Evolutionary conservation across 2,797 vertebrate species (phyloP).

Genomic region (Muraenolepis orangiensis): DNA sequence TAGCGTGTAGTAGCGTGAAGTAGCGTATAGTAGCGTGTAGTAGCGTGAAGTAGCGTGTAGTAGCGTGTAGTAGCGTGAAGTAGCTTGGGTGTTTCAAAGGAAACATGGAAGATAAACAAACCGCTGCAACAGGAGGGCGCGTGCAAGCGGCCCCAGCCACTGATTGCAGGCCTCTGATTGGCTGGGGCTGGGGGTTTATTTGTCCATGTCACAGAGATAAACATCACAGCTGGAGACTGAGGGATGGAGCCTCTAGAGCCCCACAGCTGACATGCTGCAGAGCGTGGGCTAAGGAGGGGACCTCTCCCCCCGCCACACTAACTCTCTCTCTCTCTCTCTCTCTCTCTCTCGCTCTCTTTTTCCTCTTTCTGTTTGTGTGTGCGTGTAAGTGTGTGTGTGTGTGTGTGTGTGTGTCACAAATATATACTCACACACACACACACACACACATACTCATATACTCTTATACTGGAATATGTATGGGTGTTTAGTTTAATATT

Average conservation of each 20-base stretch:
- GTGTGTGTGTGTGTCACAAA: too few relatives aligned
- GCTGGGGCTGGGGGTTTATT: slow-evolving; percentile 74
- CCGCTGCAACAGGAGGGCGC: slow-evolving; percentile 68
- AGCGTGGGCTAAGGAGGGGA: slow-evolving; percentile 24
- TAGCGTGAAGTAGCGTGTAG: too few relatives aligned
- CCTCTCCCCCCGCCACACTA: slow-evolving; percentile 22
- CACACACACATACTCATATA: neutral
- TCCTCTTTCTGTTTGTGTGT: too few relatives aligned
- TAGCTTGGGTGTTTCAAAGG: slow-evolving; percentile 68
- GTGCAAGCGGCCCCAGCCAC: slow-evolving; percentile 57
- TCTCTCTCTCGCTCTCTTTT: neutral
- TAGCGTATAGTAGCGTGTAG: too few relatives aligned
- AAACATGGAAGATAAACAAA: slow-evolving; percentile 76
- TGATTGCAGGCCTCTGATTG: slow-evolving; percentile 70
- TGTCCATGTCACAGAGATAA: slow-evolving; percentile 78
- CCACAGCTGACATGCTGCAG: slow-evolving; percentile 15
- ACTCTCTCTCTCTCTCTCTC: slow-evolving; percentile 26
- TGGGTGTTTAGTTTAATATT: neutral
- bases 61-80: slow-evolving; percentile 24
- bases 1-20: too few relatives aligned
- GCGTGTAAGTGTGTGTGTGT: too few relatives aligned
- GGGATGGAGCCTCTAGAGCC: slow-evolving; percentile 73
- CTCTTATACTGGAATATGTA: neutral
- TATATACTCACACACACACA: too few relatives aligned
- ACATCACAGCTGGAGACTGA: slow-evolving; percentile 71